Evolutionary conservation across 2,113 vertebrate genomes (phyloP).

Genomic region (Catharus bicknelli): DNA sequence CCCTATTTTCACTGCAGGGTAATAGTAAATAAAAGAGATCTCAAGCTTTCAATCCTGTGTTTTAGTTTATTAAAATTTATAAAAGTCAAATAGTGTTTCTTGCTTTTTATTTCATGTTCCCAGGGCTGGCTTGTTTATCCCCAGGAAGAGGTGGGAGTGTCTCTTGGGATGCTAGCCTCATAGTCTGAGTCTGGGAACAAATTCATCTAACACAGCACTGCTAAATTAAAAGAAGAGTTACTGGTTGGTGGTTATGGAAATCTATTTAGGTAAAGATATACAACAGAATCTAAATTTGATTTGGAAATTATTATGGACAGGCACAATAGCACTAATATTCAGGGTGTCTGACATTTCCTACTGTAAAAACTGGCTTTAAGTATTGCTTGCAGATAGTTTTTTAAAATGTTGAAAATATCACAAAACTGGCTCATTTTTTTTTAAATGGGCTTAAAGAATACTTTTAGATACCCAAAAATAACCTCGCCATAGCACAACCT

Average conservation of each 20-base stretch:
- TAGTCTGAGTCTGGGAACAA: conserved; percentile 45
- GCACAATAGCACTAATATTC: not conserved
- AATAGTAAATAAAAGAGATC: conserved; percentile 9
- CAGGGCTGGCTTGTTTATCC: conserved; percentile 50
- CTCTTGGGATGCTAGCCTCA: conserved; percentile 32
- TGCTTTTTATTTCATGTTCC: conserved; percentile 43
- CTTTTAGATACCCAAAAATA: not conserved
- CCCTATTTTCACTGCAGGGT: conserved; percentile 10
- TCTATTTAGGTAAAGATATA: conserved; percentile 34
- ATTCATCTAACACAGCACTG: conserved; percentile 29
- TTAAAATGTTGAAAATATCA: not conserved
- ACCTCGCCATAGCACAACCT: not conserved
- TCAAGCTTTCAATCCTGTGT: not conserved
- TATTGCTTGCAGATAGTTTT: not conserved
- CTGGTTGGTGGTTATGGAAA: conserved; percentile 48
- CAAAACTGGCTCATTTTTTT: not conserved
- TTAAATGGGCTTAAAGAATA: not conserved
- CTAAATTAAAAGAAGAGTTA: conserved; percentile 58
- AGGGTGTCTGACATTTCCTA: not conserved
- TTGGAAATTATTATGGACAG: conserved; percentile 29
- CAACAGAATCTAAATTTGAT: conserved; percentile 20
- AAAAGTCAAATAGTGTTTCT: conserved; percentile 48
- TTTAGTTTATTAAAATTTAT: conserved; percentile 46
- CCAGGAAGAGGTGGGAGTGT: conserved; percentile 59
- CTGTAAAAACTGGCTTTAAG: not conserved